phyloP scores from a whole-genome alignment of 2,797 vertebrate genomes.

The Sciaenops ocellatus region DNA sequence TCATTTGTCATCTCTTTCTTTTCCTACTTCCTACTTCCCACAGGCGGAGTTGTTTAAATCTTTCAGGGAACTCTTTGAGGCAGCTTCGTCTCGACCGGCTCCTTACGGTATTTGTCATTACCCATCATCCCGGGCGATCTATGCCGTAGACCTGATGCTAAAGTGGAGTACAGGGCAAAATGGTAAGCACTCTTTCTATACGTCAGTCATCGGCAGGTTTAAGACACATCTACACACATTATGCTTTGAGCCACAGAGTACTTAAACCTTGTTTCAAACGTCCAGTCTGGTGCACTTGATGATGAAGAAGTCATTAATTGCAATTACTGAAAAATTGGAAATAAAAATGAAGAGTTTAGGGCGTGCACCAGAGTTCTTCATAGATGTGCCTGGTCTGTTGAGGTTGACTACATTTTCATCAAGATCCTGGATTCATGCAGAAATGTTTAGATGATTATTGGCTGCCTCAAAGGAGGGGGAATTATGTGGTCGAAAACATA shows the following conservation, averaged over 20 bases:
- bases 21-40: background rate
- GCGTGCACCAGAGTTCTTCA: no score
- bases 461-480: no score
- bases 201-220: background rate
- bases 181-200: constrained; percentile 52
- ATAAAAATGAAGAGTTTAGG: no score
- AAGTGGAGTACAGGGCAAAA: constrained; percentile 86
- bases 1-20: background rate
- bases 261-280: background rate
- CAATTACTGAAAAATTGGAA: no score
- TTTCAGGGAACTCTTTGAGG: constrained; percentile 90
- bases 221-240: background rate
- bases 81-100: constrained; percentile 86
- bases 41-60: constrained; percentile 89
- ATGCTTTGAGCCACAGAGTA: background rate
- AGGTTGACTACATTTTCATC: no score
- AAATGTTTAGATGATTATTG: no score
- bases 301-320: no score
- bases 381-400: no score
- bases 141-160: constrained; percentile 95
- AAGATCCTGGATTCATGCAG: no score
- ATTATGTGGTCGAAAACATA: no score
- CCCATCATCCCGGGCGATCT: constrained; percentile 91
- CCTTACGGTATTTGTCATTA: constrained; percentile 91
- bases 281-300: no score